Evolutionary conservation across 2,113 vertebrate species (phyloP), one percentile per base, ranked within the genome.

Genomic region (Lycocorax pyrrhopterus): DNA sequence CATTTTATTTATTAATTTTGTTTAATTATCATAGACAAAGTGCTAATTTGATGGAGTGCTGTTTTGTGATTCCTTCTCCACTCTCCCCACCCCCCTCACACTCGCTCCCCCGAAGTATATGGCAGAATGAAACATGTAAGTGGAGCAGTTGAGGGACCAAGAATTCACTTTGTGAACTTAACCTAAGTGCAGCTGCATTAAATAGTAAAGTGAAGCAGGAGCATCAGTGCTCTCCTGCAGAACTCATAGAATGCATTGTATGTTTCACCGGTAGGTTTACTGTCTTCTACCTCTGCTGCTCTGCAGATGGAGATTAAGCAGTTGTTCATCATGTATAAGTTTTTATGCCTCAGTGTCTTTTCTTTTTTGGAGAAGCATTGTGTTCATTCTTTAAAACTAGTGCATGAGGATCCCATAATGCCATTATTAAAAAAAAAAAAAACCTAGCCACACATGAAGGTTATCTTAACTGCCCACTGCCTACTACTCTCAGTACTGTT

Each of bases 91-190:
- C 1, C 12, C 11, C 7, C 17, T 39, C 23, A 29, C 7, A 60
- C 19, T 77, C 4, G 0, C 15, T 30, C 9, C 30, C 8, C 9
- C 0, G 0, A 46, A 75, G 8, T 25, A 16, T 67, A 66, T 93
- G 46, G 9, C 39, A 60, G 21, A 55, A 47, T 66, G 64, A 93
- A 55, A 9, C 47, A 59, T 25, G 16, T n/a, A 89, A 69, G 55
- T 15, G 59, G 29, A 53, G 44, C 13, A 81, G 44, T 56, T 76
- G 62, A 53, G 33, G 27, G 46, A 80, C 16, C 18, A 43, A 49
- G 41, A 76, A 76, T 37, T n/a, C 33, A 49, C 27, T 82, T 59
- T 32, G 55, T 60, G 55, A 77, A 67, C 30, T 67, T 66, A 19
- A 25, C 27, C 46, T 72, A 43, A 66, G 43, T 88, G 59, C 33